Conservation (phyloP, 2,797 vertebrate species). For the Mallotus villosus region DNA sequence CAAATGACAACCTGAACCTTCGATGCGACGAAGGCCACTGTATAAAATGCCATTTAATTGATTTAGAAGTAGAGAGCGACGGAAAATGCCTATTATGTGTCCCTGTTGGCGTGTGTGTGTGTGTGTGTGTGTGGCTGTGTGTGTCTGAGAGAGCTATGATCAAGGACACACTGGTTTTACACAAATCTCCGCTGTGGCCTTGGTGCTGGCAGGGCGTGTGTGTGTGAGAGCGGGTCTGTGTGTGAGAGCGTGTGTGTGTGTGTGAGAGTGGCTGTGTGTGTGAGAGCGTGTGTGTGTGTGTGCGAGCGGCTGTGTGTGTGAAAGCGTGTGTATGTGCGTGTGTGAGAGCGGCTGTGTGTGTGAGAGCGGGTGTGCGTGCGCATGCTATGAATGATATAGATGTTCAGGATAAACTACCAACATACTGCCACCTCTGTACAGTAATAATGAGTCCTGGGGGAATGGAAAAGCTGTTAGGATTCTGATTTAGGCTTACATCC, state of each 20-base stretch:
- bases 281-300: background rate
- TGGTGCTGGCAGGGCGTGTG: constrained; percentile 11
- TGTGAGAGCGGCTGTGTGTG: background rate
- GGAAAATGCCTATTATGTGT: background rate
- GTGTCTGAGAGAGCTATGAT: background rate
- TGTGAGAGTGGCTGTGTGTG: too few relatives aligned
- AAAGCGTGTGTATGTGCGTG: background rate
- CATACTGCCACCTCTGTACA: too few relatives aligned
- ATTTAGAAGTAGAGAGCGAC: background rate
- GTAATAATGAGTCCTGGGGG: background rate
- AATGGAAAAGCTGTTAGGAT: background rate
- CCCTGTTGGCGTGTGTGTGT: background rate
- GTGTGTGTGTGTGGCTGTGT: background rate
- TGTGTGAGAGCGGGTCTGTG: background rate
- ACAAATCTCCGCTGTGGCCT: constrained; percentile 6
- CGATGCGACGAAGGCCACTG: too few relatives aligned
- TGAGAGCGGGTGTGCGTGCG: background rate
- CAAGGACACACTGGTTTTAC: constrained; percentile 9
- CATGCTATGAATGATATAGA: background rate
- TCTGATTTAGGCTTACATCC: background rate
- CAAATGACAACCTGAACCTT: too few relatives aligned
- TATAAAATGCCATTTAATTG: too few relatives aligned
- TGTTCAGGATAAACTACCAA: background rate
- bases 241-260: background rate
- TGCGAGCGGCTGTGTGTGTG: background rate